phyloP scores from a whole-genome alignment of 2,888 invertebrate species.

The Macrophya alboannulata region DNA sequence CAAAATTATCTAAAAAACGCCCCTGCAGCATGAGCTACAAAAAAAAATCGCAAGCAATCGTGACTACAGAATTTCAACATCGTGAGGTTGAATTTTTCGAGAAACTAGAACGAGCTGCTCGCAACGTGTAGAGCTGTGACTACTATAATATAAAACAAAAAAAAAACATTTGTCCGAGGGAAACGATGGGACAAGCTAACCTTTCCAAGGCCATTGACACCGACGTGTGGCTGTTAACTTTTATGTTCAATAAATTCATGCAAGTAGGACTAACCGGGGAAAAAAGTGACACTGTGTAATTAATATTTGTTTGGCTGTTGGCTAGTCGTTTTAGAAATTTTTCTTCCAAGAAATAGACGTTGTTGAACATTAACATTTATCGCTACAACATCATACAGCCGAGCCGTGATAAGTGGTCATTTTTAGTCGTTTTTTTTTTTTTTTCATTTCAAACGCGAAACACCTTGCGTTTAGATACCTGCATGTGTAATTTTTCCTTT shows the following conservation, averaged over 20 bases:
- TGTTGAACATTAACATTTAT: constrained; percentile 25
- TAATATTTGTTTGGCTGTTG: constrained; percentile 1
- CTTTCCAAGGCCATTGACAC: constrained; percentile 31
- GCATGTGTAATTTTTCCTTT: too few species aligned
- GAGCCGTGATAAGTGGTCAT: not conserved
- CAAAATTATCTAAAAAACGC: constrained; percentile 30
- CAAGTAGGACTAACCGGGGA: not conserved
- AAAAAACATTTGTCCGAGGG: not conserved
- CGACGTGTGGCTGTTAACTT: constrained; percentile 30
- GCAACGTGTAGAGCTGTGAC: not conserved
- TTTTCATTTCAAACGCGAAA: not conserved
- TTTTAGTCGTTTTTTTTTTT: not conserved
- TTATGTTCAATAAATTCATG: constrained; percentile 42
- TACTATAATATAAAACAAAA: not conserved
- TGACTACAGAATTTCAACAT: too few species aligned
- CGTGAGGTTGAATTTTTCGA: not conserved
- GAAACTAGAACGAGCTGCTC: constrained; percentile 15
- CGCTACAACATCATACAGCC: not conserved
- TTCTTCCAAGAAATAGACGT: not conserved
- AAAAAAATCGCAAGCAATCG: not conserved
- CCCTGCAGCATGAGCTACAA: not conserved
- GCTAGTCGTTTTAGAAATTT: constrained; percentile 4
- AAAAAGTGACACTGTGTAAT: constrained; percentile 42
- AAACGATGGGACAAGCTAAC: constrained; percentile 21
- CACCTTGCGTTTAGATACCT: too few species aligned